Conservation (phyloP, 2,113 vertebrate genomes). For the Pelecanus crispus region DNA sequence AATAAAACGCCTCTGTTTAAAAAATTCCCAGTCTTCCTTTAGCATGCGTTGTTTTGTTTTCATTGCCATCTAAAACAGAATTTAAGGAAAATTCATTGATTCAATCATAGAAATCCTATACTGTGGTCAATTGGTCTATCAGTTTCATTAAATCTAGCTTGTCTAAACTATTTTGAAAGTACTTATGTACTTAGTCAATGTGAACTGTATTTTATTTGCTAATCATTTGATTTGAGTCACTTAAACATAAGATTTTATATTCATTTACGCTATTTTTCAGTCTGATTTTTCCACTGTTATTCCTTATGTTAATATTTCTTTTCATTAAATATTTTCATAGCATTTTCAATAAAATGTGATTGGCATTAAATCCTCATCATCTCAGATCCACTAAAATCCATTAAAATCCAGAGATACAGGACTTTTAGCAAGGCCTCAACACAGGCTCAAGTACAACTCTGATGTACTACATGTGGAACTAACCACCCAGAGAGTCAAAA, state of each 20-base stretch:
- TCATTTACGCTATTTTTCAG: not conserved
- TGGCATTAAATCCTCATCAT: not conserved
- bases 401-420: not conserved
- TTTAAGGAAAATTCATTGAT: slow-evolving; percentile 24
- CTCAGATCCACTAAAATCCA: not conserved
- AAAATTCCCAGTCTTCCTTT: slow-evolving; percentile 95
- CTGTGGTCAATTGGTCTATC: not conserved
- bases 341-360: not conserved
- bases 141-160: not conserved
- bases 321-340: not conserved
- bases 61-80: slow-evolving; percentile 82
- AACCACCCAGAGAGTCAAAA: not conserved
- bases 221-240: not conserved
- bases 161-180: not conserved
- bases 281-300: not conserved
- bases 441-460: not conserved
- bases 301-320: not conserved
- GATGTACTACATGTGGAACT: not conserved
- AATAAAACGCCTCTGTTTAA: slow-evolving; percentile 90
- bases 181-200: not conserved
- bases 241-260: not conserved
- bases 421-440: not conserved
- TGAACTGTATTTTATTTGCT: not conserved
- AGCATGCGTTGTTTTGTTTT: slow-evolving; percentile 90
- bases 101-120: not conserved